Evolutionary conservation across 2,797 vertebrate species (phyloP), one percentile per base, ranked within the genome.

Genomic region (Carapus acus): DNA sequence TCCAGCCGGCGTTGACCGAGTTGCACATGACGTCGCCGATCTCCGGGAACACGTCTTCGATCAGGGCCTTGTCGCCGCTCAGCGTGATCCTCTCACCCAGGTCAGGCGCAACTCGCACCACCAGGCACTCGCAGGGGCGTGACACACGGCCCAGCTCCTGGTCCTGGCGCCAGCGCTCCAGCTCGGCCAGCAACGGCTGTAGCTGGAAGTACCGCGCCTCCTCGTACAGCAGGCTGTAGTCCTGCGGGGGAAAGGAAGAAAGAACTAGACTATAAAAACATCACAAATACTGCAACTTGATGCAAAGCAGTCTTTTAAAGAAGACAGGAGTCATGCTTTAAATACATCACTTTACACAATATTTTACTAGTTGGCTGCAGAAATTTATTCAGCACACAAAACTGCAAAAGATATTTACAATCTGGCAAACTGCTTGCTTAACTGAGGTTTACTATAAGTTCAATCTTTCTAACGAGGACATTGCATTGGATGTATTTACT

Each of bases 1-100:
- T 98, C 95, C 95, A 98, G 71, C 95, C 94, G 0, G 95, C 94
- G 6, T 98, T 98, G 81, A 97, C 92, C 0, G 94, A 97, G 78
- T 98, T 98, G 64, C 94, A 98, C 94, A 98, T 98, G 83, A 96
- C 94, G 0, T 98, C 94, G 0, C 95, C 94, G 0, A 98, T 94
- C 84, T 98, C 95, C 0, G 94, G 94, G 67, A 98, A 98, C 70
- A 96, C 92, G 54, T 98, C 95, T 65, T 97, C 95, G 64, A 98
- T 98, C 79, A 98, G 87, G 16, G 92, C 93, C 79, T 98, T 98
- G 83, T 98, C 93, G 0, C 94, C 94, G 0, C 95, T 98, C 67
- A 98, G 89, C 0, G 93, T 94, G 75, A 98, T 97, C 79, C 95
- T 89, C 74, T 98, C 95, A 4, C 95, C 95, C 0, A 98, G 90